Evolutionary conservation across 2,797 vertebrate species (phyloP).

Genomic region (Alosa sapidissima): DNA sequence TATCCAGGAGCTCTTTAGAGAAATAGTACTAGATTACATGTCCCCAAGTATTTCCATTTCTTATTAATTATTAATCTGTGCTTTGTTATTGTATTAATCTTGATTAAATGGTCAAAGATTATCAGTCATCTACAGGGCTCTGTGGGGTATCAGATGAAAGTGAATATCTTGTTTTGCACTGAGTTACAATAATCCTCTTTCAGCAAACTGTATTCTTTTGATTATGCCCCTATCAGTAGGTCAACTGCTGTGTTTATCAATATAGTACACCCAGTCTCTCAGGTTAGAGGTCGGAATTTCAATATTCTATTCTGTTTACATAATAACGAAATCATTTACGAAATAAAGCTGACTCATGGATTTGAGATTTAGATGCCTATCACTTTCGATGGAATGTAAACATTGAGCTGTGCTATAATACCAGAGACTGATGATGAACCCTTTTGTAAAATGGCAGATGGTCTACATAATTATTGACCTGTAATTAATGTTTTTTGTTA

Average conservation of each 20-base stretch:
- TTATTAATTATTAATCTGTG: conserved; percentile 17
- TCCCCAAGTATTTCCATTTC: conserved; percentile 23
- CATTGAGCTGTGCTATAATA: background rate
- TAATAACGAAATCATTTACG: too few species aligned
- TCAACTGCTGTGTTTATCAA: conserved; percentile 10
- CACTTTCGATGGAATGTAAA: conserved; percentile 4
- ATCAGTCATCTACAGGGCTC: background rate
- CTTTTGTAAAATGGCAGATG: background rate
- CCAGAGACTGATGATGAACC: background rate
- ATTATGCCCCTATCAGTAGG: background rate
- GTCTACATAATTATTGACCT: background rate
- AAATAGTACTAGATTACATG: conserved; percentile 37
- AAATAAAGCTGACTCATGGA: background rate
- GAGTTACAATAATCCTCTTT: background rate
- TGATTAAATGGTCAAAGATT: background rate
- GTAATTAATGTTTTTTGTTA: background rate
- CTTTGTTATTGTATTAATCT: conserved; percentile 2
- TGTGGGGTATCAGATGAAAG: background rate
- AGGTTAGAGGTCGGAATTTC: background rate
- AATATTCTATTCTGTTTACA: conserved; percentile 12
- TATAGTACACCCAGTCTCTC: background rate
- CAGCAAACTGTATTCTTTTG: background rate
- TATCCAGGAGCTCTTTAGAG: background rate
- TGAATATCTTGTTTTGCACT: background rate
- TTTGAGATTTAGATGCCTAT: background rate